Evolutionary conservation across 1,140 invertebrate species (phyloP), one percentile per base, ranked within the genome.

Genomic region (Aphidius gifuensis): DNA sequence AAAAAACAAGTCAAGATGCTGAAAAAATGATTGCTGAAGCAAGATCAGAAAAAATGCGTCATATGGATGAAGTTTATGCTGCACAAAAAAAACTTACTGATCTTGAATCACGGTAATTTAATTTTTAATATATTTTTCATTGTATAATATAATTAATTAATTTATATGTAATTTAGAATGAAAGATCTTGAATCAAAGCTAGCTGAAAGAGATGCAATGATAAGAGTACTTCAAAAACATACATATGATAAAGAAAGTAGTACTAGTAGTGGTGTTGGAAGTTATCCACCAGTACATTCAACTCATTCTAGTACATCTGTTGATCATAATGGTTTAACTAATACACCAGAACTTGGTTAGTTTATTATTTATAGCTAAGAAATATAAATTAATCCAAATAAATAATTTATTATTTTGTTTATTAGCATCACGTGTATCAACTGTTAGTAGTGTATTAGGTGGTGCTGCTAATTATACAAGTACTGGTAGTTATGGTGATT

Each of bases 141-240:
- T 1, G 47, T 6, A 9, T n/a, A 48, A 48, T 9, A 6, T 21
- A 8, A 11, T 39, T 39, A 39, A 39, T 53, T 58, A 60, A 62
- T 62, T 64, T 66, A 74, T 74, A 6, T n/a, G 6, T 11, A 43
- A 16, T 43, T 21, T 69, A 93, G 91, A 74, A 85, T 94, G 60
- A 93, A 93, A 81, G 90, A 93, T 78, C 75, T 94, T 48, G 92
- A 96, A 78, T 92, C 91, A 2, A 92, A 93, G 73, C 82, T 95
- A 58, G 90, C 91, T 0, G 92, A 95, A 77, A 87, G 88, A 65
- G 92, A 96, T 76, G 92, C 92, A 0, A 94, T 95, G 91, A 93
- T 96, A 64, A 87, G 89, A 66, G 92, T 94, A 5, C 82, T 95
- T 16, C 92, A 94, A 73, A 91, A 92, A 68, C 90, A 91, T 72